Evolutionary conservation across 64 coral and sea anemone genomes (phyloP), one percentile per base, ranked within the genome.

Genomic region (Astreopora myriophthalma): DNA sequence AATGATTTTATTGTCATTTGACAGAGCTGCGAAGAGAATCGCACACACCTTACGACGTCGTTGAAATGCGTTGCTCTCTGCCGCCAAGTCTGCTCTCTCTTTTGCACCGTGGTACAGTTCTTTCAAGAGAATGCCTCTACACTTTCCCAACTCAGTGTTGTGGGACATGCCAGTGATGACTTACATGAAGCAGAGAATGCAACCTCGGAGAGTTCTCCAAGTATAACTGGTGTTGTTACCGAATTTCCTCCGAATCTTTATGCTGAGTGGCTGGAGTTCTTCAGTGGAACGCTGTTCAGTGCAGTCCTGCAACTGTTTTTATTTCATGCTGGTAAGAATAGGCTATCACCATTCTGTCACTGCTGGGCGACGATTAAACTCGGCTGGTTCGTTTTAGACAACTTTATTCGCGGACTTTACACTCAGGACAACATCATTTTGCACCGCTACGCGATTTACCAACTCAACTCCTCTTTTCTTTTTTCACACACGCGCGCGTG

Each of bases 191-290:
- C 9, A 83, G 20, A 69, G 42, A 26, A 0, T 33, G 17, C 28
- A 83, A 39, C 30, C 24, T n/a, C 31, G 35, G 39, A 19, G 11
- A 48, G 6, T 6, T 19, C 46, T 22, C 17, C 57, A 19, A 62
- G 66, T 2, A 9, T 39, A 8, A 27, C 36, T 23, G 40, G 24
- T 49, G 48, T 64, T 26, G 23, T 48, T 49, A 27, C 35, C 2
- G 74, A 71, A 12, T 90, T 87, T 60, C 95, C 95, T 8, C 74
- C 81, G 85, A 94, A 97, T 80, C 68, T 98, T 36, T 40, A 91
- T n/a, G 76, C 55, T 2, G 96, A 98, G 75, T 98, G 96, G 96
- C 40, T 91, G 69, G 96, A 98, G 69, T 98, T 98, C 69, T 98
- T 98, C n/a, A 92, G 96, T 69, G 69, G 73, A 14, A 91, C 87